Base-by-base conservation (phyloP, 2,113 vertebrate species). In the Erpornis zantholeuca region DNA sequence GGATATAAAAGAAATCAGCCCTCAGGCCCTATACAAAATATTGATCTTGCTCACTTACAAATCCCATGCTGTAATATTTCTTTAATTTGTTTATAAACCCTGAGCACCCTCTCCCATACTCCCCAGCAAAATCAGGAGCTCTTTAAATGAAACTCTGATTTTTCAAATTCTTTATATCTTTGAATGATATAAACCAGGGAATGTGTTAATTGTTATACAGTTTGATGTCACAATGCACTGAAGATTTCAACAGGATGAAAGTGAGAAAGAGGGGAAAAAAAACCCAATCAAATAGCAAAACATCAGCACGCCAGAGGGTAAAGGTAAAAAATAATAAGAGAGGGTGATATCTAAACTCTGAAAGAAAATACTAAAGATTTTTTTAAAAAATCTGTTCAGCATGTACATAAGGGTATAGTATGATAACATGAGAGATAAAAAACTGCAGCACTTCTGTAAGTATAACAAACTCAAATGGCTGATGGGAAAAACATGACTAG, bases 371-470 rank as follows among this genome's bases (percentile, higher is more conserved):
- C 6, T 19, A 54, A 81, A 36, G 7, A 63, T 47, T 60, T 60
- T 60, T 60, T 78, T 57, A 21, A 5, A 63, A 40, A 75, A 35
- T 12, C 7, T 16, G 1, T 64, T 11, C 36, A 15, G 10, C 15
- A 45, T 22, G 21, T 12, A 10, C 6, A 8, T 31, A n/a, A 10
- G 6, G 9, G 6, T 42, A 65, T 22, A 42, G 7, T 42, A 77
- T 28, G 31, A 82, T 28, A 47, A 65, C 15, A 44, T 28, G 6
- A 86, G 72, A 61, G 14, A 36, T 20, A 23, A 79, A 64, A 53
- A 10, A 1, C 11, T 29, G 59, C 29, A 66, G 7, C 0, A 0
- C 10, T 42, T 81, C 65, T 47, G 1, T 24, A 90, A 69, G 8
- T 25, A 25, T 22, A 80, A 50, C 3, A n/a, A 54, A 82, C 57